phyloP scores from a whole-genome alignment of 2,888 invertebrate genomes.

The Cheilosia vulpina region DNA sequence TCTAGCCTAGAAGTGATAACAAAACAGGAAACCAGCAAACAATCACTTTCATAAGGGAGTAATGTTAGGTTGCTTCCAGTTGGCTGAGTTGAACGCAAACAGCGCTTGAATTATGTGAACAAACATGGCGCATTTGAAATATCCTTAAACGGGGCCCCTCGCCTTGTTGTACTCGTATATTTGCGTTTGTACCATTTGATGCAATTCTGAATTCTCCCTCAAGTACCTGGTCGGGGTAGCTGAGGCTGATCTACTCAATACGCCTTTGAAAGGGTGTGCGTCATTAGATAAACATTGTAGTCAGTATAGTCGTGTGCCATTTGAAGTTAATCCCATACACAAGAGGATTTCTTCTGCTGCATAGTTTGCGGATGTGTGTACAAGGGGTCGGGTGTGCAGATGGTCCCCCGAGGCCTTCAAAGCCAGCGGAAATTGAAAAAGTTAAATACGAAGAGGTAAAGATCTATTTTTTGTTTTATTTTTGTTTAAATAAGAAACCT shows the following conservation, averaged over 20 bases:
- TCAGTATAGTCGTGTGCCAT: constrained; percentile 67
- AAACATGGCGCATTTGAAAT: constrained; percentile 57
- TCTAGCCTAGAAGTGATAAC: constrained; percentile 28
- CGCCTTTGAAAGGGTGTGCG: constrained; percentile 64
- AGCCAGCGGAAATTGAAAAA: constrained; percentile 69
- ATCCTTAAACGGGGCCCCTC: constrained; percentile 54
- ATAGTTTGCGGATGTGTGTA: constrained; percentile 45
- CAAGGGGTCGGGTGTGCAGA: constrained; percentile 17
- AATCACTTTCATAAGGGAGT: constrained; percentile 52
- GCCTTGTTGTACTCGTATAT: constrained; percentile 39
- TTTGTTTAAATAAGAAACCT: constrained; percentile 17
- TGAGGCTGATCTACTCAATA: constrained; percentile 20
- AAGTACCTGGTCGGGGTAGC: constrained; percentile 68
- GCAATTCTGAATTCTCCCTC: constrained; percentile 78
- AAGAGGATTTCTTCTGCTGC: constrained; percentile 49
- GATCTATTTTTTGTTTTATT: constrained; percentile 15
- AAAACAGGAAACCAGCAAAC: constrained; percentile 68
- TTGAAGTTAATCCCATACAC: constrained; percentile 65
- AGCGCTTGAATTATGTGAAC: constrained; percentile 70
- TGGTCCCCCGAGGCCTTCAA: constrained; percentile 46
- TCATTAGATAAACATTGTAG: constrained; percentile 70
- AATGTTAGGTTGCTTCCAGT: constrained; percentile 65
- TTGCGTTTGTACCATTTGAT: constrained; percentile 68
- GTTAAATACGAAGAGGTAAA: constrained; percentile 40
- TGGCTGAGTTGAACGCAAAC: constrained; percentile 71